These are phyloP conservation scores for Lophura nycthemera DNA, from an alignment of 2,113 vertebrate genomes.

Conservation along the genomic window DNA sequence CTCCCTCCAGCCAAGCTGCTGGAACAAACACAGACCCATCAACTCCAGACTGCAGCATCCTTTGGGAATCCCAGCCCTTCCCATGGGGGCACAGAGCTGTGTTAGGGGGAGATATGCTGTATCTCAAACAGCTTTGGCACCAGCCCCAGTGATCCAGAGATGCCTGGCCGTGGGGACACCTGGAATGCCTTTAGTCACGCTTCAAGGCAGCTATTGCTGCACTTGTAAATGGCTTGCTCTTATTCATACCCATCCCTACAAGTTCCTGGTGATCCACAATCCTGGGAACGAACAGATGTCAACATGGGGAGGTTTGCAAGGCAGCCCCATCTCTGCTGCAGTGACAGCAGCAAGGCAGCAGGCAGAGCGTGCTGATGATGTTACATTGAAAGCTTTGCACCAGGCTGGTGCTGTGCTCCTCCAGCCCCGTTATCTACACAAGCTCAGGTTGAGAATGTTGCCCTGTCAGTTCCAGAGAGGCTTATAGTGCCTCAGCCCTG, in stretches of 20 bases:
- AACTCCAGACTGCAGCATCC: background rate
- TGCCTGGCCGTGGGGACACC: background rate
- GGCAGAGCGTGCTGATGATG: background rate
- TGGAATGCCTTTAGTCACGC: background rate
- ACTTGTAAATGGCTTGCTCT: background rate
- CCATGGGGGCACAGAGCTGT: rapidly evolving
- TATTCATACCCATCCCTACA: background rate
- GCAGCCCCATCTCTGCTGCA: background rate
- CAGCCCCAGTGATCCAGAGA: rapidly evolving
- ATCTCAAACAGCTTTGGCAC: rapidly evolving
- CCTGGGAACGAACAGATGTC: rapidly evolving
- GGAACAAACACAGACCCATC: background rate
- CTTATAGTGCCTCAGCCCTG: background rate
- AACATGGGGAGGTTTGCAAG: background rate
- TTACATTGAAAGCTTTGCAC: background rate
- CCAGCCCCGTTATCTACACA: rapidly evolving
- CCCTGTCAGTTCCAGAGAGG: background rate
- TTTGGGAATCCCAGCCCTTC: background rate
- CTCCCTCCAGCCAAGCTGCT: background rate
- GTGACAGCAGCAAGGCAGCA: background rate
- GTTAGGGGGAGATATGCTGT: background rate
- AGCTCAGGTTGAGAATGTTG: background rate
- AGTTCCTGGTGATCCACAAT: rapidly evolving
- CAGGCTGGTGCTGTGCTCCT: background rate
- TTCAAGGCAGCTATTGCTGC: background rate